Conservation (phyloP, 2,113 vertebrate species). For the Syngnathus typhle region DNA sequence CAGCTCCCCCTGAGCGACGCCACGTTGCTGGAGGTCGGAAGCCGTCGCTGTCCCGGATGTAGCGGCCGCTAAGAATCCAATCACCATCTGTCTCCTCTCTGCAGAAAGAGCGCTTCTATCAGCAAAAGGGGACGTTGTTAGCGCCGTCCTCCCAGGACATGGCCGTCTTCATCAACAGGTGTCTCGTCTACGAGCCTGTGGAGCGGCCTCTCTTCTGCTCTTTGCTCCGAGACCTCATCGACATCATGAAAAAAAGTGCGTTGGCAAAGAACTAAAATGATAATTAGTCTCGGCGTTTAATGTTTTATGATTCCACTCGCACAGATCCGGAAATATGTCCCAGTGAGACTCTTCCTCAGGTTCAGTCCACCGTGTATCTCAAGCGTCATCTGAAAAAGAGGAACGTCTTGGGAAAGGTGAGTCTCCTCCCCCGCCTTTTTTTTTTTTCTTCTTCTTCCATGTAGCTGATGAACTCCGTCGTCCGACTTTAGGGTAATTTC, state of each 20-base stretch:
- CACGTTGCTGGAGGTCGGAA: constrained; percentile 74
- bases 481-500: constrained; percentile 81
- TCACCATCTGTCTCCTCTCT: background rate
- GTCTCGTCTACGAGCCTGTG: constrained; percentile 75
- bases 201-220: constrained; percentile 81
- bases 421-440: constrained; percentile 7
- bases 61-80: background rate
- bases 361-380: constrained; percentile 80
- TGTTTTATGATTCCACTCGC: constrained; percentile 5
- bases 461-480: constrained; percentile 4
- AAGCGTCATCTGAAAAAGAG: constrained; percentile 87
- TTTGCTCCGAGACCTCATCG: constrained; percentile 82
- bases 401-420: constrained; percentile 79
- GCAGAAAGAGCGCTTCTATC: constrained; percentile 91
- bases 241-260: constrained; percentile 78
- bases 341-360: constrained; percentile 46
- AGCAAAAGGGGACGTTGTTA: constrained; percentile 73
- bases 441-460: background rate
- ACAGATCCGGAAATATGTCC: constrained; percentile 75
- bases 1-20: constrained; percentile 76
- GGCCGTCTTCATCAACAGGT: constrained; percentile 78
- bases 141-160: constrained; percentile 79
- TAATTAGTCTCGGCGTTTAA: background rate
- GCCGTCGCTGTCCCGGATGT: background rate
- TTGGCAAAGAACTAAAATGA: background rate